phyloP scores from a whole-genome alignment of 2,888 invertebrate species.

The Anorthoa munda region DNA sequence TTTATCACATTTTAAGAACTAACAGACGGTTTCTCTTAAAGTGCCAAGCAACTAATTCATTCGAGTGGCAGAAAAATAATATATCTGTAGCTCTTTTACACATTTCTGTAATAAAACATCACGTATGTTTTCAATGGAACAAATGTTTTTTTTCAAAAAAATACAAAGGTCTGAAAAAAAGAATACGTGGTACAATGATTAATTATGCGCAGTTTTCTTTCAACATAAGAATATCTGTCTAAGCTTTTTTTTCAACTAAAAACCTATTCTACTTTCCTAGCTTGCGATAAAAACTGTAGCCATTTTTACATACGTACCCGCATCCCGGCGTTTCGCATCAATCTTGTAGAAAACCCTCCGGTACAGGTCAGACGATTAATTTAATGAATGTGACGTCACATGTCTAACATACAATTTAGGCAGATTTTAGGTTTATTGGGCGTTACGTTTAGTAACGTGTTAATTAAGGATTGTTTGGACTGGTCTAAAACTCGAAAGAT shows the following conservation, averaged over 20 bases:
- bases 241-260: neutral
- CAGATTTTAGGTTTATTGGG: neutral
- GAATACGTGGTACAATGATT: no score
- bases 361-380: conserved; percentile 5
- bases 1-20: no score
- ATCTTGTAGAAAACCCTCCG: conserved; percentile 36
- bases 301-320: conserved; percentile 40
- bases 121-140: no score
- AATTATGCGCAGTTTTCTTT: neutral
- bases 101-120: no score
- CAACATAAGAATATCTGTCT: neutral
- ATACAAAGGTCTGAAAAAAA: no score
- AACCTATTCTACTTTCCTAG: conserved; percentile 1
- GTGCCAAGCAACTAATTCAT: no score
- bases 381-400: conserved; percentile 41
- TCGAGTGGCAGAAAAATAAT: no score
- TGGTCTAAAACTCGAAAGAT: no score
- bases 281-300: conserved; percentile 26
- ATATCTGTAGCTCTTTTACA: no score
- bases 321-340: conserved; percentile 34
- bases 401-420: conserved; percentile 1
- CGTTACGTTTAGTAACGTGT: conserved; percentile 7
- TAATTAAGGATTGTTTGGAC: no score
- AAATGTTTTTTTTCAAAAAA: no score
- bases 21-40: no score